Evolutionary conservation across 2,113 vertebrate genomes (phyloP).

Genomic region (Notothenia coriiceps): DNA sequence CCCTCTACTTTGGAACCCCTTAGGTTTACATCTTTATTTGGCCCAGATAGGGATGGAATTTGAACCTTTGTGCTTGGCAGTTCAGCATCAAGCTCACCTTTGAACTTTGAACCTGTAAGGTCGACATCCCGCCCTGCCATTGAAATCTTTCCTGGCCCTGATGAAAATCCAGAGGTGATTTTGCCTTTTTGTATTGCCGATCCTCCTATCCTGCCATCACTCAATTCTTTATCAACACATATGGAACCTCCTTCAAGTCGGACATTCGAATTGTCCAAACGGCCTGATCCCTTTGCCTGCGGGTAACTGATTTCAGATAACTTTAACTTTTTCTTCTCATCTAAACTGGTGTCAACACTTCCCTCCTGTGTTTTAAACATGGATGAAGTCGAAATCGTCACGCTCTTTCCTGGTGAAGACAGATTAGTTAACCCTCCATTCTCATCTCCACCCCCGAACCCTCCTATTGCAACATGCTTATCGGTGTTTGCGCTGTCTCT

Average conservation of each 20-base stretch:
- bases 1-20: constrained; percentile 61
- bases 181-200: constrained; percentile 28
- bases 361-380: constrained; percentile 45
- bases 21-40: constrained; percentile 72
- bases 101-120: constrained; percentile 69
- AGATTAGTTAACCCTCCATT: constrained; percentile 55
- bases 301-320: constrained; percentile 59
- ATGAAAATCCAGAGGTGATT: constrained; percentile 47
- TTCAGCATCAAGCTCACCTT: constrained; percentile 42
- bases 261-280: constrained; percentile 31
- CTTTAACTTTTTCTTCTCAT: constrained; percentile 46
- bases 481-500: constrained; percentile 62
- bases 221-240: constrained; percentile 39
- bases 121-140: constrained; percentile 66
- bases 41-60: background rate
- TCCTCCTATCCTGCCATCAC: constrained; percentile 48
- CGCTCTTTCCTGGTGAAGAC: constrained; percentile 56
- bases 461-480: constrained; percentile 47
- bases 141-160: constrained; percentile 66
- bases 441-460: constrained; percentile 36
- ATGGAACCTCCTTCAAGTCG: constrained; percentile 23
- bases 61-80: constrained; percentile 35
- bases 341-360: constrained; percentile 35
- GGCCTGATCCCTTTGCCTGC: constrained; percentile 49
- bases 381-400: constrained; percentile 51